phyloP scores from a whole-genome alignment of 2,797 vertebrate species.

The Diglossa cyanea region DNA sequence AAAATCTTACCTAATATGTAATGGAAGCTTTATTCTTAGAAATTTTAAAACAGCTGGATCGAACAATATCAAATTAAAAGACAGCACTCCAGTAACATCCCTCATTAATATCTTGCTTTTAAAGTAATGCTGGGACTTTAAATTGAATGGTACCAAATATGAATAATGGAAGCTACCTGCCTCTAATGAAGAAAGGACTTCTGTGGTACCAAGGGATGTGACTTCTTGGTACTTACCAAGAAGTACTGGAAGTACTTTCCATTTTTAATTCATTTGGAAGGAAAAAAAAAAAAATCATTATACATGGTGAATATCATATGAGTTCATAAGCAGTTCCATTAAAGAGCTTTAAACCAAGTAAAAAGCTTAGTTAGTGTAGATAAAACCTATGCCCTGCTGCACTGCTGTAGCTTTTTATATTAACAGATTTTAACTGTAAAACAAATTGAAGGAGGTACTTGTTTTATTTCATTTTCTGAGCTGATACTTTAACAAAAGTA shows the following conservation, averaged over 20 bases:
- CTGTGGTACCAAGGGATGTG: conserved; percentile 13
- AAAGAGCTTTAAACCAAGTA: not conserved
- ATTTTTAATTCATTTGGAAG: conserved; percentile 29
- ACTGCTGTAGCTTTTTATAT: not conserved
- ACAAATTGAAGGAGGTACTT: not conserved
- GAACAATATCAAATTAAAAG: conserved; percentile 46
- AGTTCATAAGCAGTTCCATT: not conserved
- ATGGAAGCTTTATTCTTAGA: conserved; percentile 12
- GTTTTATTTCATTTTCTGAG: not conserved
- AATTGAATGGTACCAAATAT: not conserved
- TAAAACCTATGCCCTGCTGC: not conserved
- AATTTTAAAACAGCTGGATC: conserved; percentile 21
- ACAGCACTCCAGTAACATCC: not conserved
- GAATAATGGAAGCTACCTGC: conserved; percentile 28
- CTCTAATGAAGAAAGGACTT: conserved; percentile 3
- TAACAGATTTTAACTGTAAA: not conserved
- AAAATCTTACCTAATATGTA: not conserved
- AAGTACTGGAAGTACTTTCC: conserved; percentile 41
- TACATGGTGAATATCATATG: not conserved
- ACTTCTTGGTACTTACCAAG: conserved; percentile 38
- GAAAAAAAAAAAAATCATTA: not conserved
- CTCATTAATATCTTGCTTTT: conserved; percentile 32
- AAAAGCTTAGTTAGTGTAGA: not conserved
- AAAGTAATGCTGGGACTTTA: conserved; percentile 8
- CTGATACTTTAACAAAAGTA: not conserved